Evolutionary conservation across 2,113 vertebrate species (phyloP), one percentile per base, ranked within the genome.

Genomic region (Lycocorax pyrrhopterus): DNA sequence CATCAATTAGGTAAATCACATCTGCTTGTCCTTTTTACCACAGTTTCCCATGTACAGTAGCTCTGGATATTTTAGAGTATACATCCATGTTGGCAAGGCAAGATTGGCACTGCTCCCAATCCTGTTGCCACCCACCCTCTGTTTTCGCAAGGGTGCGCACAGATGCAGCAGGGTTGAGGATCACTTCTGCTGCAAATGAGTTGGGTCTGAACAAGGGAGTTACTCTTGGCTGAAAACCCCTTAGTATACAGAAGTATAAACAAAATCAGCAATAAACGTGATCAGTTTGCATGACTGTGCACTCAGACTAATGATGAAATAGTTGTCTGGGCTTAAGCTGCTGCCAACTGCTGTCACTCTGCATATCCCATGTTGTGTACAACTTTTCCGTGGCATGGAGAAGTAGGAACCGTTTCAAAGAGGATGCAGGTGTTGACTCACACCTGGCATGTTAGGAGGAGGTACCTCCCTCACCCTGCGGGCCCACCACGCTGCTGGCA

Each of bases 1-100:
- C 32, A 19, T 96, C 93, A 94, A 97, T 96, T 96, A 97, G 93
- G 88, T 93, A 96, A 96, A 96, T 93, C 89, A 90, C 94, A 97
- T 97, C 96, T 97, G 83, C 71, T 97, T 96, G 93, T 96, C 96
- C 94, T 96, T 96, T 96, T 93, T 82, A 91, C 76, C 77, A 86
- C 7, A 0, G 60, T 84, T 95, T 56, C 56, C 21, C 10, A 11
- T 73, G 62, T 76, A 94, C 90, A 84, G 92, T 94, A 96, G 86
- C 83, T 89, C 81, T 92, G 86, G 92, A 78, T 97, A 92, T 87
- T 94, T 96, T 82, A 93, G 84, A 92, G 83, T 41, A 84, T 58
- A 66, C 67, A 96, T 89, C 88, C 90, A 94, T 5, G 2, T 62
- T 94, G 95, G 92, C 83, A 93, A 94, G 83, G 80, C 88, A 37